phyloP scores from a whole-genome alignment of 2,888 invertebrate genomes.

The Apodemia hepburni region DNA sequence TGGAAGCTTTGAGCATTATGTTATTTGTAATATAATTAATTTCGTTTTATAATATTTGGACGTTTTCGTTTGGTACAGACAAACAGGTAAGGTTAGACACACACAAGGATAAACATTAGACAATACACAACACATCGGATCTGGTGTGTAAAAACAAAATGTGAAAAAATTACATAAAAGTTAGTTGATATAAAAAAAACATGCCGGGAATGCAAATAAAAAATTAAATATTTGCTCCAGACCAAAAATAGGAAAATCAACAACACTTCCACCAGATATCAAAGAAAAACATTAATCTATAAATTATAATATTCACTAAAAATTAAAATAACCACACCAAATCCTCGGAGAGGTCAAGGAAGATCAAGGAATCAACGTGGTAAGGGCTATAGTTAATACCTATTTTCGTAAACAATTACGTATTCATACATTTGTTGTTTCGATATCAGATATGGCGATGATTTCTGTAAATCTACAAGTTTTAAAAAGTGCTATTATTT shows the following conservation, averaged over 20 bases:
- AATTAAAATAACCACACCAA: constrained; percentile 78
- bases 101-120: constrained; percentile 95
- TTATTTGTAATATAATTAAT: constrained; percentile 49
- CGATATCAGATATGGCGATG: constrained; percentile 63
- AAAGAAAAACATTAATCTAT: constrained; percentile 59
- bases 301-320: constrained; percentile 58
- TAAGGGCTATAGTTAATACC: constrained; percentile 60
- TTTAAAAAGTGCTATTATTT: constrained; percentile 71
- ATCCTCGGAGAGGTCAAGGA: constrained; percentile 78
- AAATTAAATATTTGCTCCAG: constrained; percentile 60
- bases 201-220: constrained; percentile 72
- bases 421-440: constrained; percentile 37
- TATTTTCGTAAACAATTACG: constrained; percentile 46
- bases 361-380: constrained; percentile 69
- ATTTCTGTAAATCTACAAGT: constrained; percentile 66
- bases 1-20: constrained; percentile 67
- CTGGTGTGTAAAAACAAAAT: constrained; percentile 75
- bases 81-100: constrained; percentile 87
- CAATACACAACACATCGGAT: constrained; percentile 89
- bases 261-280: constrained; percentile 77
- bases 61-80: constrained; percentile 72
- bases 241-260: constrained; percentile 77
- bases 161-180: constrained; percentile 50
- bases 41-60: constrained; percentile 47
- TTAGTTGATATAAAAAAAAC: constrained; percentile 53